These are phyloP conservation scores for Cataglyphis livida DNA, from an alignment of 2,888 invertebrate genomes.

Conservation along the genomic window DNA sequence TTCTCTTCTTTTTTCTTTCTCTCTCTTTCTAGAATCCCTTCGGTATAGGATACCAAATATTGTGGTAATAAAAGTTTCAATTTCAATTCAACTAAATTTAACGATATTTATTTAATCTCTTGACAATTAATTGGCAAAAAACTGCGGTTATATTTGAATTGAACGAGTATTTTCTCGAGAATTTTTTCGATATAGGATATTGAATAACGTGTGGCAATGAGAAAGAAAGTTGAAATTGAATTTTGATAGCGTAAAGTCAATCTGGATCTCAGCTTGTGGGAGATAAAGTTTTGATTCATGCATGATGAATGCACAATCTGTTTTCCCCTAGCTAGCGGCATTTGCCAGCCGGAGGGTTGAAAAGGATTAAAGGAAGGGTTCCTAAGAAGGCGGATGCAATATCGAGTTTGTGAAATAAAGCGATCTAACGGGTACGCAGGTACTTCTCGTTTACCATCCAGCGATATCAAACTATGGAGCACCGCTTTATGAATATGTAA, in stretches of 20 bases:
- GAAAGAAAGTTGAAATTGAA: constrained; percentile 7
- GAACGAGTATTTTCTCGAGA: background rate
- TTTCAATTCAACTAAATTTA: background rate
- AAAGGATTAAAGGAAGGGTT: constrained; percentile 46
- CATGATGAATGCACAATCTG: constrained; percentile 17
- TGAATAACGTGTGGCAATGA: background rate
- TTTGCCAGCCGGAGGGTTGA: constrained; percentile 14
- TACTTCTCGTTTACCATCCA: constrained; percentile 65
- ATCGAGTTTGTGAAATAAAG: constrained; percentile 62
- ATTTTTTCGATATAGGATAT: background rate
- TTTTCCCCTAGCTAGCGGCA: constrained; percentile 2
- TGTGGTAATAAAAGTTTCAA: background rate
- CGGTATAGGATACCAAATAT: background rate
- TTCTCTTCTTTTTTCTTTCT: background rate
- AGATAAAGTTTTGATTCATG: constrained; percentile 2
- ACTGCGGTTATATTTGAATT: background rate
- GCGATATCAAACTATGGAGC: constrained; percentile 67
- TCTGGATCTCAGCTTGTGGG: background rate
- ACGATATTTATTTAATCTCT: background rate
- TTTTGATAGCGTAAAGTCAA: background rate
- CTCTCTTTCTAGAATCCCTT: background rate
- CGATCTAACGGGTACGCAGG: constrained; percentile 54
- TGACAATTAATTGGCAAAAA: constrained; percentile 10
- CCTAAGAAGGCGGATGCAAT: constrained; percentile 51
- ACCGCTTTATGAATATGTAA: constrained; percentile 81